phyloP scores from a whole-genome alignment of 1,140 invertebrate genomes.

The Phthorimaea operculella region DNA sequence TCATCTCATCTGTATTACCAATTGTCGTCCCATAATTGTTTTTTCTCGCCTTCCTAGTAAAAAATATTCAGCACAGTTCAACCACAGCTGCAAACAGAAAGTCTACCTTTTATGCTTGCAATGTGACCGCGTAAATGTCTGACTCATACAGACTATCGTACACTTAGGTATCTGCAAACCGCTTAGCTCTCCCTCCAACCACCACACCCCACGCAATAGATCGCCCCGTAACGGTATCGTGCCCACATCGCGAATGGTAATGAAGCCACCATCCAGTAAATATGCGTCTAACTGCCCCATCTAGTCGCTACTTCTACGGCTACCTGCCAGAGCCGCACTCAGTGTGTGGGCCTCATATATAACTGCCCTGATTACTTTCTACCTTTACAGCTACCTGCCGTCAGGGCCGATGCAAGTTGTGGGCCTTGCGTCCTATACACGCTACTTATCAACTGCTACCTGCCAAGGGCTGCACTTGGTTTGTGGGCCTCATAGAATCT shows the following conservation, averaged over 20 bases:
- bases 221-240: slow-evolving; percentile 1
- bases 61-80: no score
- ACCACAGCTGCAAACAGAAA: no score
- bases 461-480: not conserved
- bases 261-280: slow-evolving; percentile 3
- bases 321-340: not conserved
- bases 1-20: no score
- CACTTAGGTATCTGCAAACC: no score
- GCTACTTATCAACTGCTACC: no score
- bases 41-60: no score
- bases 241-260: slow-evolving; percentile 2
- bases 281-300: not conserved
- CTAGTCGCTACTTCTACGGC: not conserved
- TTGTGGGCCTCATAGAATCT: not conserved
- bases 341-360: not conserved
- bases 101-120: no score
- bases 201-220: slow-evolving; percentile 1
- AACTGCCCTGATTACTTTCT: not conserved
- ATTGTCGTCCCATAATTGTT: no score
- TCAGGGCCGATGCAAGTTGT: not conserved
- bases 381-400: not conserved
- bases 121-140: no score
- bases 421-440: no score
- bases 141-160: no score
- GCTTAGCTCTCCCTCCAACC: not conserved